A percentile compares a stretch with the other conserved stretches of the same genome.
These are phyloP conservation scores for Operophtera brumata DNA, from an alignment of 2,888 invertebrate species.

Conservation along the genomic window DNA sequence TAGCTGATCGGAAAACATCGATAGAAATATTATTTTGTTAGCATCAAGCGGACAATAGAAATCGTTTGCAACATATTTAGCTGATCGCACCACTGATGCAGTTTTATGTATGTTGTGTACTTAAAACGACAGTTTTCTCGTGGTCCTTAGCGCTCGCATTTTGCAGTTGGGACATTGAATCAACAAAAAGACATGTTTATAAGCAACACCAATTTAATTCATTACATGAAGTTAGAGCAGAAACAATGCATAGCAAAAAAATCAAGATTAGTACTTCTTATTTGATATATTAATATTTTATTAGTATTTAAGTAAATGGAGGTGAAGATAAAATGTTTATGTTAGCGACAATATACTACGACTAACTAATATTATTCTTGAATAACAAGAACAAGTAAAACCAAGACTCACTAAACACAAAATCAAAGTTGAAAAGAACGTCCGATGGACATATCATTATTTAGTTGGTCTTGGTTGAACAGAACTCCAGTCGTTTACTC, in stretches of 20 bases:
- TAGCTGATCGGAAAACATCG: no score
- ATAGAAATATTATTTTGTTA: no score
- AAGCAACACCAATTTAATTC: constrained; percentile 72
- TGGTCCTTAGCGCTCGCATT: no score
- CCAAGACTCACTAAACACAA: constrained; percentile 82
- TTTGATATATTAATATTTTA: constrained; percentile 13
- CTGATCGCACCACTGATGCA: no score
- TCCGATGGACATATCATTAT: constrained; percentile 64
- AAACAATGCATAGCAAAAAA: constrained; percentile 64
- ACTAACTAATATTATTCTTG: constrained; percentile 48
- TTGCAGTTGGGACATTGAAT: no score
- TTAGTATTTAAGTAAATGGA: constrained; percentile 17
- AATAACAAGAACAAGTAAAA: constrained; percentile 70
- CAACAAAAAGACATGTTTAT: neutral
- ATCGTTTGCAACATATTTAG: no score
- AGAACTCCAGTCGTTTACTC: constrained; percentile 79
- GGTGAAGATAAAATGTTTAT: constrained; percentile 26
- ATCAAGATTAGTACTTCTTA: constrained; percentile 32
- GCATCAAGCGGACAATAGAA: no score
- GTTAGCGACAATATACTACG: constrained; percentile 32
- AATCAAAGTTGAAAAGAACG: constrained; percentile 55
- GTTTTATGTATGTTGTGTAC: no score
- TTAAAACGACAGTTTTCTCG: no score
- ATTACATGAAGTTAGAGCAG: constrained; percentile 62
- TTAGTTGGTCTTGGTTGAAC: constrained; percentile 82